Base-by-base conservation (phyloP, 2,888 invertebrate species). In the Aleiodes leptofemur region DNA sequence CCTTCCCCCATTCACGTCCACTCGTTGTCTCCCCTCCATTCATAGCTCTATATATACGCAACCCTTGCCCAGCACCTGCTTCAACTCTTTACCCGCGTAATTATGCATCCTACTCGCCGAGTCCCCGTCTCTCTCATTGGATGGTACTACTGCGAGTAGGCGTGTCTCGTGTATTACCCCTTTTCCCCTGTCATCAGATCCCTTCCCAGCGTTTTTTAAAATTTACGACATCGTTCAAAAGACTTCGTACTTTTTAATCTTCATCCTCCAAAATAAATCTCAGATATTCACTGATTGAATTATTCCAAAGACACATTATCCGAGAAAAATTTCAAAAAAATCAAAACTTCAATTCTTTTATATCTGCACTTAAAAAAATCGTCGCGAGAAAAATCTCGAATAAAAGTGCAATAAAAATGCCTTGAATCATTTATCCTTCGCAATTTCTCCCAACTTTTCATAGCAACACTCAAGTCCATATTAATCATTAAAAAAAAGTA, bases 11-110 rank as follows among this genome's bases (percentile, higher is more conserved):
- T 43, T 14, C 7, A 0, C 8, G n/a, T 68, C 29, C 50, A 51
- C 50, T 31, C 68, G 23, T 51, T 14, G 6, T 3, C n/a, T 55
- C 57, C 69, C 29, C 43, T 51, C 43, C 23, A 23, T 23, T 23
- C 23, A 9, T 1, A 56, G 4, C 55, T 3, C 51, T 8, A 9
- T 6, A n/a, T 55, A 29, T 43, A 43, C 7, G 16, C 80, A 79
- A 82, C 80, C 83, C 83, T 83, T 80, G 81, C 81, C 72, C 31
- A 16, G 81, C 84, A 85, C 84, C 85, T 85, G 85, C 80, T 75
- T 59, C 76, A 81, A 80, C 78, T 80, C 78, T 82, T 81, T 82
- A 73, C 73, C 83, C 80, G 78, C 79, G 82, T 86, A 87, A 87
- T 86, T 85, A 86, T 83, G 82, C 81, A 83, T 81, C 76, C 81